Evolutionary conservation across 2,888 invertebrate genomes (phyloP), one percentile per base, ranked within the genome.

Genomic region (Caenorhabditis imperialis): DNA sequence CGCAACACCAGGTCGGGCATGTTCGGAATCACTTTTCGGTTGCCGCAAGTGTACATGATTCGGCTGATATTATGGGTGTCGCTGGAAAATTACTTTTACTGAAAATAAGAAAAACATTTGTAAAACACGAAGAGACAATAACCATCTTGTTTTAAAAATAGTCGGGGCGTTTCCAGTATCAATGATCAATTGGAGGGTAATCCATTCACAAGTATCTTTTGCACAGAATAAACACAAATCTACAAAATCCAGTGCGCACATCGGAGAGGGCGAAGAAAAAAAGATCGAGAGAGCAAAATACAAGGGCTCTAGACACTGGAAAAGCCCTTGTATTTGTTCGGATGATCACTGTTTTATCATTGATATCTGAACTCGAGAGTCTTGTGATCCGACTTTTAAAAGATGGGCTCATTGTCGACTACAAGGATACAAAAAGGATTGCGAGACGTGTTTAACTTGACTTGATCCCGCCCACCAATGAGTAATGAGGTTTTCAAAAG

Each of bases 1-100:
- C 78, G 75, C 8, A 81, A 60, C 7, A 79, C 75, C 25, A 81
- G 48, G 55, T 81, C 81, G 16, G 81, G 81, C 67, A 81, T 67
- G 40, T 79, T 81, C 27, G 81, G 81, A 16, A 77, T 73, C 35
- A 81, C 71, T 70, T 74, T 74, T 57, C 74, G 74, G 50, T 74
- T 69, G 27, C 69, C 62, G 25, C 55, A 61, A 14, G 57, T 62
- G 38, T 74, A 74, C 74, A 74, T 62, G n/a, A n/a, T n/a, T n/a
- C n/a, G n/a, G n/a, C 7, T 30, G 10, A 30, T 30, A 30, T 30
- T 6, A 8, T 58, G 4, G n/a, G 22, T 12, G 16, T 14, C 7
- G 12, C 1, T 20, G 14, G 20, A n/a, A 6, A 23, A 8, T 58
- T 22, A 7, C 30, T 12, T 27, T 14, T 12, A 16, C 1, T 20